phyloP scores from a whole-genome alignment of 2,888 invertebrate genomes.

The Microplitis deprimator region DNA sequence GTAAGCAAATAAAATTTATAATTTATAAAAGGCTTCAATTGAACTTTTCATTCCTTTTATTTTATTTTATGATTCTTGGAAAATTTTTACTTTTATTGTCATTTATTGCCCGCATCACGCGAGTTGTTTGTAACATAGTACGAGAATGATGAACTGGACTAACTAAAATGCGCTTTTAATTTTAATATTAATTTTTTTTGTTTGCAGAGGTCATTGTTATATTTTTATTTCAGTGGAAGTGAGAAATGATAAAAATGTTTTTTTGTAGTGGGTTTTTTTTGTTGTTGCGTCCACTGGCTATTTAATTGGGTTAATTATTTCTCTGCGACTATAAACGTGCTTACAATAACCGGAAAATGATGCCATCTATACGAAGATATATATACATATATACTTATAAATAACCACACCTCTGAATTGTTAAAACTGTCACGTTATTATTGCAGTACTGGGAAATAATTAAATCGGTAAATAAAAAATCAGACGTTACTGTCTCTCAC shows the following conservation, averaged over 20 bases:
- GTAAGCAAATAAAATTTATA: too few relatives aligned
- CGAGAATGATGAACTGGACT: too few relatives aligned
- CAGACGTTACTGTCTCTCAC: not conserved
- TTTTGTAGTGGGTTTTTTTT: not conserved
- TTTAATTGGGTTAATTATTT: not conserved
- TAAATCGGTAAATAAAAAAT: not conserved
- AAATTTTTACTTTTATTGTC: too few relatives aligned
- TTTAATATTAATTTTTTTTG: too few relatives aligned
- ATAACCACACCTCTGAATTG: not conserved
- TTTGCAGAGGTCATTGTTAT: too few relatives aligned
- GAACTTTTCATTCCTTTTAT: too few relatives aligned
- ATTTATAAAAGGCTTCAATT: too few relatives aligned
- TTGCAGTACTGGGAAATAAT: not conserved
- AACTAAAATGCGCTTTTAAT: too few relatives aligned
- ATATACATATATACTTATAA: not conserved
- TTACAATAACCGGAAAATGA: slow-evolving; percentile 1
- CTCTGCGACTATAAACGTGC: not conserved
- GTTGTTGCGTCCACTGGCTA: not conserved
- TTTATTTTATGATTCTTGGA: too few relatives aligned
- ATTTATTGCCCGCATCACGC: too few relatives aligned
- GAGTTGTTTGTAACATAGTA: too few relatives aligned
- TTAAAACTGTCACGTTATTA: not conserved
- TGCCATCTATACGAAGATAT: not conserved
- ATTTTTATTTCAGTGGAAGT: too few relatives aligned
- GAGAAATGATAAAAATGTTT: not conserved